phyloP scores from a whole-genome alignment of 2,888 invertebrate genomes.

The Dione juno region DNA sequence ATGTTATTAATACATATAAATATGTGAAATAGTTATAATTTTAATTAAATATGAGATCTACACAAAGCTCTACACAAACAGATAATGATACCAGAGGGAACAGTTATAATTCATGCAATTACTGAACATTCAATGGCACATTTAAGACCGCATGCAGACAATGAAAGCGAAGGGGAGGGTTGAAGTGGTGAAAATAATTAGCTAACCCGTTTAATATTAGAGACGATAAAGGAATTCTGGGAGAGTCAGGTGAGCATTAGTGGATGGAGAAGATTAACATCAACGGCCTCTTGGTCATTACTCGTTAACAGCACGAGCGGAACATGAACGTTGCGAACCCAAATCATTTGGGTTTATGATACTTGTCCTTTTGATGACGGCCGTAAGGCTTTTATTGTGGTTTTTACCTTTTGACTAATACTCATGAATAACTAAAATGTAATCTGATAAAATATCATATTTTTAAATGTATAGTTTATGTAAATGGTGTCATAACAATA shows the following conservation, averaged over 20 bases:
- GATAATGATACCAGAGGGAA: conserved; percentile 46
- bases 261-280: conserved; percentile 63
- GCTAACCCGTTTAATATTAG: conserved; percentile 46
- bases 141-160: conserved; percentile 51
- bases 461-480: conserved; percentile 6
- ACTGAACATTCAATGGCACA: conserved; percentile 48
- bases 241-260: conserved; percentile 57
- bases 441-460: not conserved
- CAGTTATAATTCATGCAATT: conserved; percentile 50
- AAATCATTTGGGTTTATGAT: conserved; percentile 61
- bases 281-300: conserved; percentile 60
- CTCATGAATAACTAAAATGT: conserved; percentile 22
- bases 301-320: conserved; percentile 63
- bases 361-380: conserved; percentile 62
- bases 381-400: conserved; percentile 65
- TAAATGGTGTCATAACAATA: conserved; percentile 16
- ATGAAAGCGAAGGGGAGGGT: conserved; percentile 53
- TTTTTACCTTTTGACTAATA: conserved; percentile 51
- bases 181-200: conserved; percentile 54
- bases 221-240: conserved; percentile 59
- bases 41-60: conserved; percentile 37
- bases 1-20: not conserved
- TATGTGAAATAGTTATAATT: conserved; percentile 3
- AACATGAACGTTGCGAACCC: conserved; percentile 61
- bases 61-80: conserved; percentile 43